These are phyloP conservation scores for Limulus polyphemus DNA, from an alignment of 2,888 invertebrate species.

Conservation along the genomic window DNA sequence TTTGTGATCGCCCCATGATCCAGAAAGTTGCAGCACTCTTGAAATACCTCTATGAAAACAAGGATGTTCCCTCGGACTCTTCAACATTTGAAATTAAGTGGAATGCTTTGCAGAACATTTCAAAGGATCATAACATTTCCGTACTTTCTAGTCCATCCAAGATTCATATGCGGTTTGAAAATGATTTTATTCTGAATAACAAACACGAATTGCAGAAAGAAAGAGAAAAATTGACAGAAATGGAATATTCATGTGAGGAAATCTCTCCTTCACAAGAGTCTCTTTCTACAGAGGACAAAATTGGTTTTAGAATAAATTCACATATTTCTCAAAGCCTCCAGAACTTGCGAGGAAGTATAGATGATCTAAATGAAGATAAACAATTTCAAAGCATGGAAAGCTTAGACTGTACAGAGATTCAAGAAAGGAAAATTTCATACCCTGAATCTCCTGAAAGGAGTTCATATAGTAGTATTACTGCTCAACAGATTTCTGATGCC, in stretches of 20 bases:
- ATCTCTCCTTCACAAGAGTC: conserved; percentile 17
- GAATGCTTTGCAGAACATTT: conserved; percentile 41
- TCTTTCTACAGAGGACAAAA: conserved; percentile 6
- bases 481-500: conserved; percentile 10
- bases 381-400: too few relatives aligned
- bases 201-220: too few relatives aligned
- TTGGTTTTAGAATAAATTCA: conserved; percentile 19
- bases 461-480: conserved; percentile 8
- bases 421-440: too few relatives aligned
- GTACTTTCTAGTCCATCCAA: neutral
- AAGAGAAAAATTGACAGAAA: neutral
- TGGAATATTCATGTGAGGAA: conserved; percentile 4
- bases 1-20: conserved; percentile 40
- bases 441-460: neutral
- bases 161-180: conserved; percentile 10
- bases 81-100: conserved; percentile 60
- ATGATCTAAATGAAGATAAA: conserved; percentile 36
- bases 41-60: conserved; percentile 34
- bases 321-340: conserved; percentile 38
- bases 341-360: conserved; percentile 57
- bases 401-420: too few relatives aligned
- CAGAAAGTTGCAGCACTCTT: conserved; percentile 44
- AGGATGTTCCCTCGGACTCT: conserved; percentile 28
- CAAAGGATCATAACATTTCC: conserved; percentile 5
- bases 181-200: conserved; percentile 14